A percentile compares a stretch with the other conserved stretches of the same genome.
phyloP scores from a whole-genome alignment of 2,888 invertebrate species.

The Heteropelma amictum region DNA sequence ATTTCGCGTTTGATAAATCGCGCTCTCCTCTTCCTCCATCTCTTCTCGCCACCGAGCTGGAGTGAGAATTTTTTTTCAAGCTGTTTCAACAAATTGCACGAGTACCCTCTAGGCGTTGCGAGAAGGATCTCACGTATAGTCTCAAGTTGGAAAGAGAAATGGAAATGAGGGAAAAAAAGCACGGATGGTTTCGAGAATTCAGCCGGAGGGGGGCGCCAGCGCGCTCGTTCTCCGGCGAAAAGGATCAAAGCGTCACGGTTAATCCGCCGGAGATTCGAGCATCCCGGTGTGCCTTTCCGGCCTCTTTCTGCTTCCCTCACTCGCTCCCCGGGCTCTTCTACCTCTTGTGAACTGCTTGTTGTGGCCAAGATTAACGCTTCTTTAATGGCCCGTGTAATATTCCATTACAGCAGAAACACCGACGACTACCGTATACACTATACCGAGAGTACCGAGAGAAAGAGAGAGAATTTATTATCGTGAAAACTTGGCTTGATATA shows the following conservation, averaged over 20 bases:
- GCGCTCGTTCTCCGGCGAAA: constrained; percentile 63
- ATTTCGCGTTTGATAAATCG: constrained; percentile 56
- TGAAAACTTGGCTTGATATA: constrained; percentile 25
- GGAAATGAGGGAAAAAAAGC: constrained; percentile 5
- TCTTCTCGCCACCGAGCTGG: no score
- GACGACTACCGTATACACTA: constrained; percentile 38
- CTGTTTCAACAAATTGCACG: constrained; percentile 74
- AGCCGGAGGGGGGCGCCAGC: constrained; percentile 57
- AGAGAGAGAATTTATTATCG: constrained; percentile 61
- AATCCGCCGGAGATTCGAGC: constrained; percentile 66
- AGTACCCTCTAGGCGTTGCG: constrained; percentile 53
- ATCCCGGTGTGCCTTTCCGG: constrained; percentile 59
- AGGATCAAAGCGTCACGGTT: constrained; percentile 73
- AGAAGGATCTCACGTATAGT: constrained; percentile 14
- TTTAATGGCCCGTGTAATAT: constrained; percentile 77
- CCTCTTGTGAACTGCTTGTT: constrained; percentile 72
- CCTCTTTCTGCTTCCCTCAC: constrained; percentile 35
- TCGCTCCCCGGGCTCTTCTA: constrained; percentile 57
- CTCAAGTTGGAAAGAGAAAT: constrained; percentile 25
- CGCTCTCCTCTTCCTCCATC: constrained; percentile 37
- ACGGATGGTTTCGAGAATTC: constrained; percentile 45
- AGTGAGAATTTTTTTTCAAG: constrained; percentile 55
- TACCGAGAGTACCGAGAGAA: neutral
- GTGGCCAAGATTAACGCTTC: constrained; percentile 77
- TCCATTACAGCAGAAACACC: constrained; percentile 71